phyloP scores from a whole-genome alignment of 2,888 invertebrate genomes.

The Ochlodes sylvanus region DNA sequence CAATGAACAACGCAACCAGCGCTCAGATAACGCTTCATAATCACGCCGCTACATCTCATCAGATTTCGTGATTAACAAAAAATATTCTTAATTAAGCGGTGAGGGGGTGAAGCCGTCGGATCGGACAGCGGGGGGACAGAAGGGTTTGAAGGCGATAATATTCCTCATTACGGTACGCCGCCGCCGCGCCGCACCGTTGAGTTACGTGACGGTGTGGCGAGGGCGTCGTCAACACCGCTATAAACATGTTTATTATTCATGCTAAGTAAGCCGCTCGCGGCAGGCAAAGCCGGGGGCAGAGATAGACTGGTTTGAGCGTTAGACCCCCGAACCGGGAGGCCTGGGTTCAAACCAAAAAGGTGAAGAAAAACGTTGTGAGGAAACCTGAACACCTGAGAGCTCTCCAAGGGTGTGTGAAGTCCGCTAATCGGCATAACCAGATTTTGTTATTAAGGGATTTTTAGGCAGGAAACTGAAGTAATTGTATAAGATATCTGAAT shows the following conservation, averaged over 20 bases:
- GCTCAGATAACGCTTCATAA: constrained; percentile 18
- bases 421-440: too few species aligned
- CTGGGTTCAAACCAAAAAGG: too few species aligned
- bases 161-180: constrained; percentile 35
- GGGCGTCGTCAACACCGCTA: constrained; percentile 21
- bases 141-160: constrained; percentile 34
- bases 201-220: constrained; percentile 34
- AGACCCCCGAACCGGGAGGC: too few species aligned
- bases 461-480: too few species aligned
- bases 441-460: too few species aligned
- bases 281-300: too few species aligned
- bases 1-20: constrained; percentile 6
- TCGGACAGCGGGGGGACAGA: background rate
- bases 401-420: too few species aligned
- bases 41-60: constrained; percentile 22
- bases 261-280: too few species aligned
- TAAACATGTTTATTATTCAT: background rate
- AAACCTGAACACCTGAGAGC: too few species aligned
- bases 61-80: constrained; percentile 37
- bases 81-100: constrained; percentile 37
- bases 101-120: background rate
- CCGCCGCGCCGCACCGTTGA: constrained; percentile 22
- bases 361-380: too few species aligned
- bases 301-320: too few species aligned
- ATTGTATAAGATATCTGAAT: too few species aligned